phyloP scores from a whole-genome alignment of 2,797 vertebrate genomes.

The Hypotaenidia okinawae region DNA sequence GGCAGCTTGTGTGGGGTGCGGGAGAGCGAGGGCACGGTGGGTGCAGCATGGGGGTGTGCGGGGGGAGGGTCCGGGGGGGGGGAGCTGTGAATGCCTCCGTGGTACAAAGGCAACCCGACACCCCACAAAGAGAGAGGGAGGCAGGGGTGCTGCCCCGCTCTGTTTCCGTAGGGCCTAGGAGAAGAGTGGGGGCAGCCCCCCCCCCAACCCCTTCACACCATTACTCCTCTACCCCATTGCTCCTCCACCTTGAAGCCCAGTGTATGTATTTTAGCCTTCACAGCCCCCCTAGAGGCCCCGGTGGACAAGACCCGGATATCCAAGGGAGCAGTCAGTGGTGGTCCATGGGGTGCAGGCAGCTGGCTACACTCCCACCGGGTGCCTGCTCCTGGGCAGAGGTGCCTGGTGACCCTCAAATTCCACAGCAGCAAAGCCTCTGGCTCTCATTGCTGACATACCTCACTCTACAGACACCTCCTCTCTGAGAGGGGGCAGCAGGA shows the following conservation, averaged over 20 bases:
- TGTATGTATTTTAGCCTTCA: accelerated
- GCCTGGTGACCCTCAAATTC: neutral
- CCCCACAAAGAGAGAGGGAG: neutral
- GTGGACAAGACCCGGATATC: neutral
- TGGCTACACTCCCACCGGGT: neutral
- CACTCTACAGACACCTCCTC: accelerated
- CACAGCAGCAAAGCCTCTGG: neutral
- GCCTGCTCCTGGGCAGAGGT: neutral
- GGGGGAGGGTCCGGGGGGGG: too few relatives aligned
- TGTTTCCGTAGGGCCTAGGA: neutral
- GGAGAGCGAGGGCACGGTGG: neutral
- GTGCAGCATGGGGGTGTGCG: neutral
- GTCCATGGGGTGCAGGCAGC: neutral
- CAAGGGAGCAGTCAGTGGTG: neutral
- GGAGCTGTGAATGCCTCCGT: neutral
- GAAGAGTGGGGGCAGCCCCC: neutral
- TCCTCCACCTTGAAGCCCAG: neutral
- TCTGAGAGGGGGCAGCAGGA: neutral
- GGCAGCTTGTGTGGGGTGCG: neutral
- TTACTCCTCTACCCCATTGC: too few relatives aligned
- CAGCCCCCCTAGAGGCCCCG: neutral
- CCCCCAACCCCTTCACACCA: neutral
- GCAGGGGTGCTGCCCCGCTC: neutral
- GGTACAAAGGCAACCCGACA: neutral
- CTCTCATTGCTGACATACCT: neutral